phyloP scores from a whole-genome alignment of 2,113 vertebrate genomes.

The Aramus guarauna region DNA sequence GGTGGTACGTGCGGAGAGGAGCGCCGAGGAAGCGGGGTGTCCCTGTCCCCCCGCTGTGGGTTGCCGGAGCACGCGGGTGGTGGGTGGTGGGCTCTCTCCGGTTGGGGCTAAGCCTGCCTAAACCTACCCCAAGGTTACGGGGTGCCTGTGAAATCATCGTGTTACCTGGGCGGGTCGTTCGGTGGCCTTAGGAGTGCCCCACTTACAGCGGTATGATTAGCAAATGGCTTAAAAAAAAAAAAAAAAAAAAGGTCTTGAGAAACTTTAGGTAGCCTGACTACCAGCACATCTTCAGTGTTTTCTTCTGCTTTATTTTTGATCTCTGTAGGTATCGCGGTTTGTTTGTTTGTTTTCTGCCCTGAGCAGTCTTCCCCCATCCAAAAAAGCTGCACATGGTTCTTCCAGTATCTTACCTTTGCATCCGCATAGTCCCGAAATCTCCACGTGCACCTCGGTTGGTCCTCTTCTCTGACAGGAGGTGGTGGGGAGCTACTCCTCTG shows the following conservation, averaged over 20 bases:
- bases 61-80: not conserved
- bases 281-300: not conserved
- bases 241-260: not conserved
- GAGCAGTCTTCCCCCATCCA: not conserved
- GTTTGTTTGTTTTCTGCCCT: not conserved
- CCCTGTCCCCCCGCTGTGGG: too few relatives aligned
- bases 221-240: not conserved
- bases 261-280: not conserved
- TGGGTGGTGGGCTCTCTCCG: not conserved
- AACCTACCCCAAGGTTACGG: not conserved
- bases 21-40: too few relatives aligned
- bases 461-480: not conserved
- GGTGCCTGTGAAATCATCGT: not conserved
- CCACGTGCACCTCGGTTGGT: accelerated
- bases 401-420: not conserved
- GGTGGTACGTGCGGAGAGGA: accelerated
- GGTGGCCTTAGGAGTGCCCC: not conserved
- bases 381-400: not conserved
- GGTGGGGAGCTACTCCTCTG: not conserved
- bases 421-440: not conserved
- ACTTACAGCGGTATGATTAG: not conserved
- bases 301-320: not conserved
- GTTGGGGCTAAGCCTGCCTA: not conserved
- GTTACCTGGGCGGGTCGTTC: not conserved
- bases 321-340: not conserved